Conservation (phyloP, 2,797 vertebrate genomes). For the Rhinichthys osculus region DNA sequence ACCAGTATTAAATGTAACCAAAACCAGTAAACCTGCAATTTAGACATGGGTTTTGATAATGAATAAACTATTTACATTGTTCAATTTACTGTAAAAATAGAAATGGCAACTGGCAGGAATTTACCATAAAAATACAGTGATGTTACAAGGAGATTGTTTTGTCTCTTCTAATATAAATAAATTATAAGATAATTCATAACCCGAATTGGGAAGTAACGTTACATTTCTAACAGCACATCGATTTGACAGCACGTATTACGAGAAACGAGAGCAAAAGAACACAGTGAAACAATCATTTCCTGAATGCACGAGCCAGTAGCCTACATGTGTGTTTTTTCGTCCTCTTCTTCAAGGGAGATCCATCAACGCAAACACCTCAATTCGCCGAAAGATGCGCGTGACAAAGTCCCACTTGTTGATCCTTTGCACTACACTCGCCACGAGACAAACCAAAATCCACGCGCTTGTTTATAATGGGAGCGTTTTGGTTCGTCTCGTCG, state of each 20-base stretch:
- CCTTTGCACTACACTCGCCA: neutral
- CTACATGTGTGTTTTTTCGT: neutral
- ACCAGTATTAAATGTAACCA: neutral
- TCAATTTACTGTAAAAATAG: neutral
- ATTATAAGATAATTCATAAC: neutral
- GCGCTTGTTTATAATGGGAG: neutral
- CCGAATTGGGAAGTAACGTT: conserved; percentile 16
- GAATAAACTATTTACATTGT: neutral
- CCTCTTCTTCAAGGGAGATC: neutral
- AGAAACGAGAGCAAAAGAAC: conserved; percentile 11
- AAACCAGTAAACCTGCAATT: neutral
- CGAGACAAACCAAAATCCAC: neutral
- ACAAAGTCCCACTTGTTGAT: conserved; percentile 17
- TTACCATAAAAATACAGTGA: neutral
- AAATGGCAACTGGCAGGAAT: too few relatives aligned
- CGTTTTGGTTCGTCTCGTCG: neutral
- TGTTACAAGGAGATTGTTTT: neutral
- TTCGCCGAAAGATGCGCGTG: neutral
- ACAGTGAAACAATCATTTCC: conserved; percentile 29
- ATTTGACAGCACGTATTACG: neutral
- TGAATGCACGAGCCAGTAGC: neutral
- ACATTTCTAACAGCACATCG: neutral
- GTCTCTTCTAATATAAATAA: neutral
- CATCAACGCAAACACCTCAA: neutral
- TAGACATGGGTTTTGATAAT: neutral